Conservation (phyloP, 2,797 vertebrate species). For the Acipenser oxyrinchus region DNA sequence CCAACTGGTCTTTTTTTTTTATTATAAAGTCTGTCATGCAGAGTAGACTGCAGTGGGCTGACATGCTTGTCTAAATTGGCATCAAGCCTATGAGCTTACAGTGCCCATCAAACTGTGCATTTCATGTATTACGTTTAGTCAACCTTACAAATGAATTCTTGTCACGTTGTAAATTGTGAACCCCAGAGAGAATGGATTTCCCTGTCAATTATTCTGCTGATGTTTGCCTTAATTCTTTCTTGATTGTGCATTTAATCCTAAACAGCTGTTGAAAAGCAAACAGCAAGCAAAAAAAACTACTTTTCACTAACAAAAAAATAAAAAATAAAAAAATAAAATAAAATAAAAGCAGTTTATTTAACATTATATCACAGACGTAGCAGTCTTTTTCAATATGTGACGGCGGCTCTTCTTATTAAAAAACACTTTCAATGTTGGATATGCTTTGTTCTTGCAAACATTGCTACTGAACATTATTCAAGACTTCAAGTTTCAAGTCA, state of each 20-base stretch:
- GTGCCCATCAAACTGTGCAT: constrained; percentile 49
- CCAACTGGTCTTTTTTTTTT: constrained; percentile 25
- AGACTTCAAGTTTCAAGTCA: too few relatives aligned
- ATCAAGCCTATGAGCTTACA: constrained; percentile 55
- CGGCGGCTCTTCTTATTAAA: too few relatives aligned
- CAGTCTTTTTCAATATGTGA: too few relatives aligned
- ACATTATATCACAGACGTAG: too few relatives aligned
- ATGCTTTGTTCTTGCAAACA: too few relatives aligned
- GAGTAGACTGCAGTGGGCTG: constrained; percentile 36
- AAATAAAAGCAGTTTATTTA: too few relatives aligned
- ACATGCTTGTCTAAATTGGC: constrained; percentile 61
- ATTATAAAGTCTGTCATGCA: constrained; percentile 30
- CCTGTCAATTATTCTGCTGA: constrained; percentile 64
- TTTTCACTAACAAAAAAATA: constrained; percentile 29
- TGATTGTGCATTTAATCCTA: constrained; percentile 60
- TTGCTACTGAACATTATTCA: too few relatives aligned
- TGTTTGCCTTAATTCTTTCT: constrained; percentile 66
- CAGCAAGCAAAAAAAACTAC: constrained; percentile 50
- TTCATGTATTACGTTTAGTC: constrained; percentile 15
- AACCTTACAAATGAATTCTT: constrained; percentile 48
- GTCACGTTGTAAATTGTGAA: constrained; percentile 50
- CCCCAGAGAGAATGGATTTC: constrained; percentile 55
- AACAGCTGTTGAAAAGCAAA: constrained; percentile 46
- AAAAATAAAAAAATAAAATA: too few relatives aligned
- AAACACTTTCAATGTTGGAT: too few relatives aligned